Percentiles rank a stretch among this genome's conserved stretches.
Conservation (phyloP, 2,113 vertebrate species). For the Bolborhynchus lineola region DNA sequence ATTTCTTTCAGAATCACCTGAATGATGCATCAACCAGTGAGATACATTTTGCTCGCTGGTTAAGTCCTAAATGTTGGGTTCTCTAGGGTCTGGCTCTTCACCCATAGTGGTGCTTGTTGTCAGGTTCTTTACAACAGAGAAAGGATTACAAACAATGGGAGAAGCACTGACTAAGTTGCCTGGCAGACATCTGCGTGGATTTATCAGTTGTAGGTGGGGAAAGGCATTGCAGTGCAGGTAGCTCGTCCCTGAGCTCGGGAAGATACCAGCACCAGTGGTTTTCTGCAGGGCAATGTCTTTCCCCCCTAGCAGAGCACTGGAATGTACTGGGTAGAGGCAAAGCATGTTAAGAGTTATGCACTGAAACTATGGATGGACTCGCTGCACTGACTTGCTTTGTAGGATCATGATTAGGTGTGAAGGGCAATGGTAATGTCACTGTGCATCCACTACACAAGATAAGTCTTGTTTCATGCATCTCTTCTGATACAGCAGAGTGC, state of each 20-base stretch:
- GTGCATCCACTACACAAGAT: neutral
- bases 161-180: neutral
- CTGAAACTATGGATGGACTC: neutral
- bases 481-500: neutral
- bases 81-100: neutral
- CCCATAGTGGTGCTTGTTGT: neutral
- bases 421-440: neutral
- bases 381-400: neutral
- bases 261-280: neutral
- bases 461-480: neutral
- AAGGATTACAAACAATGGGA: neutral
- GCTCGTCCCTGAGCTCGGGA: neutral
- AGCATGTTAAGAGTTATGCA: neutral
- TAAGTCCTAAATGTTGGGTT: neutral
- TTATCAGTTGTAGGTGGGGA: neutral
- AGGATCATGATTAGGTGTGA: neutral
- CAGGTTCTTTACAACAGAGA: neutral
- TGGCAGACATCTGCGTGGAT: neutral
- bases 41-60: neutral
- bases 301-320: neutral
- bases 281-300: neutral
- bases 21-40: neutral
- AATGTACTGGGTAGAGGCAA: neutral
- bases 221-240: neutral
- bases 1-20: slow-evolving; percentile 36